Evolutionary conservation across 2,113 vertebrate genomes (phyloP).

Genomic region (Podocnemis expansa): DNA sequence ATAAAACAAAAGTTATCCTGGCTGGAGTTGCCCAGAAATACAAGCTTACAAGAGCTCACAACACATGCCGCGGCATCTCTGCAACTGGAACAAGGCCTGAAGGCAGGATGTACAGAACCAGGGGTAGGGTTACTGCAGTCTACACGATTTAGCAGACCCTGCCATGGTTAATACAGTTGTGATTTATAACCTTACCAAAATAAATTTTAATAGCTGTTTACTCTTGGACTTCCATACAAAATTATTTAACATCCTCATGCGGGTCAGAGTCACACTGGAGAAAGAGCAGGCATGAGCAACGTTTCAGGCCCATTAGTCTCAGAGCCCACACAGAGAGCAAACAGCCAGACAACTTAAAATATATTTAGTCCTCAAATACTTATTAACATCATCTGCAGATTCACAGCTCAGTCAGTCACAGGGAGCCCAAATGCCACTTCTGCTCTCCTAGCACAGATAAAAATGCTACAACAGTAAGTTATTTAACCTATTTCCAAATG

Average conservation of each 20-base stretch:
- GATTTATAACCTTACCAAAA: not conserved
- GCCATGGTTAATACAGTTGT: not conserved
- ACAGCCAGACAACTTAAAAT: constrained; percentile 64
- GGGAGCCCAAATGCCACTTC: constrained; percentile 8
- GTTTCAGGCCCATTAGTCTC: constrained; percentile 55
- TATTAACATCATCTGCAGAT: constrained; percentile 63
- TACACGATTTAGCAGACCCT: not conserved
- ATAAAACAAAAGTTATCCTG: not conserved
- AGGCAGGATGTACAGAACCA: not conserved
- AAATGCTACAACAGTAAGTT: not conserved
- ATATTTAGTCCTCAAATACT: constrained; percentile 68
- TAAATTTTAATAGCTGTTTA: not conserved
- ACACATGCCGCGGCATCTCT: not conserved
- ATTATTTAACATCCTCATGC: not conserved
- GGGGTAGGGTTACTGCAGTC: not conserved
- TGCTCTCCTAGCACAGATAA: constrained; percentile 4
- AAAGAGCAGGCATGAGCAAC: not conserved
- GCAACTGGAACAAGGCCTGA: not conserved
- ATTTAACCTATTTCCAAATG: not conserved
- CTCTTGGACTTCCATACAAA: not conserved
- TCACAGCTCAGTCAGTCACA: constrained; percentile 45
- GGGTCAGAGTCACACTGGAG: constrained; percentile 7
- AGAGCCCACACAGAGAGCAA: constrained; percentile 33
- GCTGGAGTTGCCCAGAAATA: not conserved
- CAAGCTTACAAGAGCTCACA: not conserved